These are phyloP conservation scores for Rhimphoctona megacephalus DNA, from an alignment of 2,888 invertebrate genomes.

Conservation along the genomic window DNA sequence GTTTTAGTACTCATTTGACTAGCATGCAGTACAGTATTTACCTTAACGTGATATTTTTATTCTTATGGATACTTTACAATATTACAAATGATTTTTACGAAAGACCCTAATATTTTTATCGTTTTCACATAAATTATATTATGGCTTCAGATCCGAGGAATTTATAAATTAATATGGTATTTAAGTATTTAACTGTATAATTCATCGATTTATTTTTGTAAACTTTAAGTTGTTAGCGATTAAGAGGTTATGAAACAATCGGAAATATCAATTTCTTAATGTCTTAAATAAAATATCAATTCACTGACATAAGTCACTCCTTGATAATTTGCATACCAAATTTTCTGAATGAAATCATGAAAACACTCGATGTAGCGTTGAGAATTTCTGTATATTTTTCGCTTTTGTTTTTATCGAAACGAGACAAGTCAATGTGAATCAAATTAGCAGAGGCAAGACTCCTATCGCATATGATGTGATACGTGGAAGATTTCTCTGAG, in stretches of 20 bases:
- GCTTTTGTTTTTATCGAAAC: conserved; percentile 57
- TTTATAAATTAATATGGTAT: background rate
- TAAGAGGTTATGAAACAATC: background rate
- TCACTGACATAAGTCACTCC: too few species aligned
- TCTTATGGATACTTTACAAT: too few species aligned
- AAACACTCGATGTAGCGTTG: conserved; percentile 64
- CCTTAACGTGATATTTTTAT: background rate
- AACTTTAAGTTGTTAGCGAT: background rate
- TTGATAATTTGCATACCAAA: too few species aligned
- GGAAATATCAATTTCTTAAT: background rate
- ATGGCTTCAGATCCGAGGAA: background rate
- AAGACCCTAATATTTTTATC: background rate
- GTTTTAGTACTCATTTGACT: too few species aligned
- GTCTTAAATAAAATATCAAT: too few species aligned
- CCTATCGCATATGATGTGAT: conserved; percentile 79
- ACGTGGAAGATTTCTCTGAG: conserved; percentile 84
- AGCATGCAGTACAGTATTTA: too few species aligned
- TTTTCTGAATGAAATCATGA: background rate
- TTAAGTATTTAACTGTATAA: background rate
- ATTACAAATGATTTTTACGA: too few species aligned
- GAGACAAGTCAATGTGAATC: conserved; percentile 76
- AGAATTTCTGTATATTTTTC: conserved; percentile 76
- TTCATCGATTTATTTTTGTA: background rate
- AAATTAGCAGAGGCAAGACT: conserved; percentile 77
- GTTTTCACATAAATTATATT: background rate